phyloP scores from a whole-genome alignment of 2,888 invertebrate species.

The Masnerella sp. region DNA sequence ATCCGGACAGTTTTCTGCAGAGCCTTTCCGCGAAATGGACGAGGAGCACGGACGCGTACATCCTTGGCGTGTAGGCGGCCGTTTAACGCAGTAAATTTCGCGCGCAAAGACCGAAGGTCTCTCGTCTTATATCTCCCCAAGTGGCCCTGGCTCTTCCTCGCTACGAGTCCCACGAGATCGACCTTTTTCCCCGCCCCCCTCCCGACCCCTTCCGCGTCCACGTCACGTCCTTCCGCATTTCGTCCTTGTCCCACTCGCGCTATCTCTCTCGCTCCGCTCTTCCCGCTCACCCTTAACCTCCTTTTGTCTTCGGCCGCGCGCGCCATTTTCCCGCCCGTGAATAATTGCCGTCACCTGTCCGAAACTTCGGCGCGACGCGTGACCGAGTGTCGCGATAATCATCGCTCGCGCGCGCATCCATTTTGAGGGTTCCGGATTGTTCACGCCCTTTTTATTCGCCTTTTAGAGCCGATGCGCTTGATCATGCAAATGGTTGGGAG shows the following conservation, averaged over 20 bases:
- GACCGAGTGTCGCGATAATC: conserved; percentile 40
- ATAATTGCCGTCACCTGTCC: conserved; percentile 57
- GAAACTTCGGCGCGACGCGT: conserved; percentile 40
- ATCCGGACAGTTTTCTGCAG: conserved; percentile 45
- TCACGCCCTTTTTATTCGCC: not conserved
- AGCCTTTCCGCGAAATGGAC: conserved; percentile 48
- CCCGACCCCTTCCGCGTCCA: conserved; percentile 51
- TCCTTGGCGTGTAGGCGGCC: conserved; percentile 60
- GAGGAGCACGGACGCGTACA: conserved; percentile 48
- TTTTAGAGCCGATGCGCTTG: too few relatives aligned
- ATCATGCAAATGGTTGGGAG: too few relatives aligned
- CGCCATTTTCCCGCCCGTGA: conserved; percentile 46
- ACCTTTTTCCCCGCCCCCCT: conserved; percentile 59
- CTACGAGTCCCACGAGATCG: conserved; percentile 71
- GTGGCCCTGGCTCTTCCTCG: conserved; percentile 70
- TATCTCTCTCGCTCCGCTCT: conserved; percentile 31
- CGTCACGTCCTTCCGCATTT: conserved; percentile 45
- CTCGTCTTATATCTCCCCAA: conserved; percentile 64
- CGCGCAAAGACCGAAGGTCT: conserved; percentile 63
- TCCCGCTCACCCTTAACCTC: conserved; percentile 28
- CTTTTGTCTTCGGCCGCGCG: conserved; percentile 31
- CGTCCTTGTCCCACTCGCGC: conserved; percentile 36
- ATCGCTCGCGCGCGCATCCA: conserved; percentile 33
- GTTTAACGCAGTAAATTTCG: conserved; percentile 63
- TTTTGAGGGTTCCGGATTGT: conserved; percentile 19